A percentile compares a stretch with the other conserved stretches of the same genome.
These are phyloP conservation scores for Vultur gryphus DNA, from an alignment of 2,797 vertebrate genomes.

Conservation along the genomic window DNA sequence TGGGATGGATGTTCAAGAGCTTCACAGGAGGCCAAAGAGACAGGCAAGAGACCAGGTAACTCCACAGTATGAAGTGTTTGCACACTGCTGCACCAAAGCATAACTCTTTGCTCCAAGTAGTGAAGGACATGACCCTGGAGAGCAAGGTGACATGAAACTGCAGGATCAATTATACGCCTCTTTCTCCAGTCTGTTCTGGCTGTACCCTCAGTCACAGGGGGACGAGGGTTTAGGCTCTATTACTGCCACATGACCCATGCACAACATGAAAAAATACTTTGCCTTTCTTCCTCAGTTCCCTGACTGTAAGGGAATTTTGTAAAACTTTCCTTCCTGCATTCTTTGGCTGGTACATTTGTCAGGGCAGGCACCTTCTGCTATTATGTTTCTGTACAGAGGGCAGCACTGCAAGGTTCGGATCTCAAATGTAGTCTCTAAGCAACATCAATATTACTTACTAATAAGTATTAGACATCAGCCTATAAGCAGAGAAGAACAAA, in stretches of 20 bases:
- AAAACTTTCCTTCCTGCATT: background rate
- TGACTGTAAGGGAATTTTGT: background rate
- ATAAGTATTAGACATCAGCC: background rate
- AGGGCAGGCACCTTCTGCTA: background rate
- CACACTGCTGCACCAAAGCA: background rate
- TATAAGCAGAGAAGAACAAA: slow-evolving; percentile 15
- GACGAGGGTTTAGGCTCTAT: background rate
- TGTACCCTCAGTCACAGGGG: background rate
- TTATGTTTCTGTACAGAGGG: background rate
- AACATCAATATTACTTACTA: background rate
- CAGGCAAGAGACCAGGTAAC: background rate
- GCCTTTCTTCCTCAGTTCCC: background rate
- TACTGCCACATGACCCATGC: background rate
- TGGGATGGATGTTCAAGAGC: background rate
- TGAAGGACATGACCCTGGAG: background rate
- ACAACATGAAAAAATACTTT: background rate
- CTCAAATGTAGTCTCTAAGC: background rate
- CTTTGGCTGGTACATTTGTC: background rate
- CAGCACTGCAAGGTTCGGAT: background rate
- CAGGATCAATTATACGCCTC: background rate
- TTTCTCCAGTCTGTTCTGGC: background rate
- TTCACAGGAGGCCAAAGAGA: background rate
- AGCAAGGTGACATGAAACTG: background rate
- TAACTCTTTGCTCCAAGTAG: background rate
- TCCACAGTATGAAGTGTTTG: background rate